Evolutionary conservation across 2,113 vertebrate genomes (phyloP).

Genomic region (Centrocercus urophasianus): DNA sequence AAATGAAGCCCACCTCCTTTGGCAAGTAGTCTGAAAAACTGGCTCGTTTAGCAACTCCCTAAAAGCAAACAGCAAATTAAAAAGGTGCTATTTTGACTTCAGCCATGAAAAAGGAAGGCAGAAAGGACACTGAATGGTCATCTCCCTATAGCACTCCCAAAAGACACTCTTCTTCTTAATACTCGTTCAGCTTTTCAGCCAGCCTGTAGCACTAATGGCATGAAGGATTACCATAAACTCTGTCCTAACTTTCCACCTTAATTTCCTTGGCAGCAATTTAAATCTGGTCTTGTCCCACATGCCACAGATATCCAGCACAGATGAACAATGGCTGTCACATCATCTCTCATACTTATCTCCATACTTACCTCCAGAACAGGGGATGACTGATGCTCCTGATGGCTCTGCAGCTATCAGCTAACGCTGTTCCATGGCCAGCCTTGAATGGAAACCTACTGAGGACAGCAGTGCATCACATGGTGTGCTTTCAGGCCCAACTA

Average conservation of each 20-base stretch:
- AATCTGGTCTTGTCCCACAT: background rate
- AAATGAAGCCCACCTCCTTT: slow-evolving; percentile 17
- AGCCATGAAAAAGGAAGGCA: background rate
- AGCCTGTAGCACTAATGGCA: background rate
- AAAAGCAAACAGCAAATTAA: slow-evolving; percentile 8
- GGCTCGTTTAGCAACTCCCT: background rate
- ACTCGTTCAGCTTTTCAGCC: background rate
- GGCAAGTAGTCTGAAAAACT: slow-evolving; percentile 9
- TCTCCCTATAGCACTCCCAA: background rate
- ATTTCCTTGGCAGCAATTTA: background rate
- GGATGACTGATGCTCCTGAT: background rate
- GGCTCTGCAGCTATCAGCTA: background rate
- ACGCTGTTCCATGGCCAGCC: background rate
- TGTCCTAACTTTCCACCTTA: background rate
- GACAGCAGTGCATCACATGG: background rate
- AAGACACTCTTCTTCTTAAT: background rate
- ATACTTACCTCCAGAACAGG: background rate
- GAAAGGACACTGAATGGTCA: background rate
- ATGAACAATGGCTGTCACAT: background rate
- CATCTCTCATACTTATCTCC: background rate
- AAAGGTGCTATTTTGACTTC: background rate
- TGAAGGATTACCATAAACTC: background rate
- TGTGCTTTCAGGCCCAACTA: background rate
- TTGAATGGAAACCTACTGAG: background rate
- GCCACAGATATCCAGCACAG: background rate